Evolutionary conservation across 35 echinoderm and acorn worm species (phyloP).

Genomic region (Holothuria glaberrima): DNA sequence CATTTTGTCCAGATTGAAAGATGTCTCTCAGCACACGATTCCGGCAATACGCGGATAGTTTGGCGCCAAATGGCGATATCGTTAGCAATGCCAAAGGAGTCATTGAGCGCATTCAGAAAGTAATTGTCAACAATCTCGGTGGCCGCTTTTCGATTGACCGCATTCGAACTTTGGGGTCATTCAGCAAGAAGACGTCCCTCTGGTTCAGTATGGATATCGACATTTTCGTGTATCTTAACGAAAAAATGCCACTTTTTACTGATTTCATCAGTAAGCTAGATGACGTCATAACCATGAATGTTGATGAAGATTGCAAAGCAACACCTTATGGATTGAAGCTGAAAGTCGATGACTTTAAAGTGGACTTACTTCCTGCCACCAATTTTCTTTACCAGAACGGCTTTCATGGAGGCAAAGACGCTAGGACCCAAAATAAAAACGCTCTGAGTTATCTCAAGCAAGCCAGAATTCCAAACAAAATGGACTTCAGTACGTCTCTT

Average conservation of each 20-base stretch:
- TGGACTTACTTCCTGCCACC: neutral
- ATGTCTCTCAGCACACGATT: neutral
- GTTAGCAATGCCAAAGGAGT: neutral
- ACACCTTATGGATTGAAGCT: neutral
- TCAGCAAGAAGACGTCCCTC: neutral
- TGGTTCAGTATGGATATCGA: constrained; percentile 24
- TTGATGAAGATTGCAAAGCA: constrained; percentile 9
- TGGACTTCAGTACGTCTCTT: constrained; percentile 6
- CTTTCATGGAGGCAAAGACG: neutral
- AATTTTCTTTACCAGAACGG: constrained; percentile 24
- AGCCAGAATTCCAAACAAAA: neutral
- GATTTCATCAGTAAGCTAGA: neutral
- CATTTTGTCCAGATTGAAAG: neutral
- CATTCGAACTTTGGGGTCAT: neutral
- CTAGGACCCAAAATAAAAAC: neutral
- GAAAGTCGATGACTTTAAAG: neutral
- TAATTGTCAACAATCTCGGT: neutral
- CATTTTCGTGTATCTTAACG: neutral
- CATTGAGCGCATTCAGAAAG: neutral
- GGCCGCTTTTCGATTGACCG: neutral
- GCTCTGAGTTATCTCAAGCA: neutral
- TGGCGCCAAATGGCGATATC: neutral
- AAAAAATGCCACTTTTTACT: neutral
- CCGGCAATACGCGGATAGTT: neutral
- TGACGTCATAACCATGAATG: constrained; percentile 14